Conservation (phyloP, 2,113 vertebrate genomes). For the Anthoscopus minutus region DNA sequence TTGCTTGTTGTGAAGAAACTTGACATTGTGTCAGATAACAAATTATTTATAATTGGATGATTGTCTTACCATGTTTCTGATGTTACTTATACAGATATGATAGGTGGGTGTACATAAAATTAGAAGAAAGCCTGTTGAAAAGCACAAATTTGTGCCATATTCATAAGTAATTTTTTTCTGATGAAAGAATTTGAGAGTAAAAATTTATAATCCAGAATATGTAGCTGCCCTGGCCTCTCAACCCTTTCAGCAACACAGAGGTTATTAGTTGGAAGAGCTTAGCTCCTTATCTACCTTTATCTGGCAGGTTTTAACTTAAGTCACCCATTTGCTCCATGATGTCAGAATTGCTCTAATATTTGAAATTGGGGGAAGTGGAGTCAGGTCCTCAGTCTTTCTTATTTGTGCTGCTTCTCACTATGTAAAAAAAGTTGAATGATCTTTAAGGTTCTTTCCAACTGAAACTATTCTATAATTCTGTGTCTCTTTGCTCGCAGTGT, state of each 20-base stretch:
- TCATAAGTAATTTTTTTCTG: neutral
- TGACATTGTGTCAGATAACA: neutral
- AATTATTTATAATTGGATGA: neutral
- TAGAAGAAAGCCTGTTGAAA: neutral
- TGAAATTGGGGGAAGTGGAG: neutral
- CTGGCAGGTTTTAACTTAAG: neutral
- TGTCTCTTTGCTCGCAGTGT: rapidly evolving
- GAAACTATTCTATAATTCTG: neutral
- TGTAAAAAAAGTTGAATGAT: neutral
- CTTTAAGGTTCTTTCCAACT: neutral
- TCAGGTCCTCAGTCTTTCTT: neutral
- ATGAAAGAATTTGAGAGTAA: neutral
- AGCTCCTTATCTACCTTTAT: neutral
- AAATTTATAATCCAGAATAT: neutral
- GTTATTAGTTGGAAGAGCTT: neutral
- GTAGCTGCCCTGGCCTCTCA: neutral
- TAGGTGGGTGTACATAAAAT: neutral
- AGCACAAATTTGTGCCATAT: neutral
- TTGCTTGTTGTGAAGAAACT: neutral
- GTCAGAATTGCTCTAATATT: neutral
- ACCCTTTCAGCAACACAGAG: neutral
- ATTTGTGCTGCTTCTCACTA: neutral
- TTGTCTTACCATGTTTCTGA: neutral
- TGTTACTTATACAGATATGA: neutral
- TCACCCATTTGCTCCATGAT: neutral